Conservation (phyloP, 2,113 vertebrate genomes). For the Periophthalmus modestus region DNA sequence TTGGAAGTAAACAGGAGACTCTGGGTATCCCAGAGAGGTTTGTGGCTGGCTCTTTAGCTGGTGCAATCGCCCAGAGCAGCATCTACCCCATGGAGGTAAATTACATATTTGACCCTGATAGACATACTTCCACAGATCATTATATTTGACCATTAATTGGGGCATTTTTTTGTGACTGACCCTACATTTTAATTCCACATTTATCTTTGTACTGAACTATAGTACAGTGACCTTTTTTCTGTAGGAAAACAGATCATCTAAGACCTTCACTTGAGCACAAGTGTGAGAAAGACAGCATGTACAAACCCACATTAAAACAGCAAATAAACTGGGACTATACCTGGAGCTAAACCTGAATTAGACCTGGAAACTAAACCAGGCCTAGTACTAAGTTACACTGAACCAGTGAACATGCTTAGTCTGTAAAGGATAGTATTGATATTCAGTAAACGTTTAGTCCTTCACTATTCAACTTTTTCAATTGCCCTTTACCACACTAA, state of each 20-base stretch:
- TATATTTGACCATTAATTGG: neutral
- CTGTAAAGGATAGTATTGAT: neutral
- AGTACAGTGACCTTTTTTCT: constrained; percentile 28
- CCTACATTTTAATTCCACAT: constrained; percentile 23
- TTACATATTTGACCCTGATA: neutral
- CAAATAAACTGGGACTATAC: too few species aligned
- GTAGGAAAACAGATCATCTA: constrained; percentile 26
- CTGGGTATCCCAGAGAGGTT: constrained; percentile 89
- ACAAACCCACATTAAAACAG: too few species aligned
- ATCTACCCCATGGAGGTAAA: constrained; percentile 98
- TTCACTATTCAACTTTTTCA: neutral
- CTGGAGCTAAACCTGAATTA: too few species aligned
- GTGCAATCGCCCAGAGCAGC: constrained; percentile 93
- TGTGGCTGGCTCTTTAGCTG: constrained; percentile 90
- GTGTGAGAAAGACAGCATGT: neutral
- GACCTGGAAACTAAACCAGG: too few species aligned
- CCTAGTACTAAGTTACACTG: neutral
- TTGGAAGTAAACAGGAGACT: constrained; percentile 90
- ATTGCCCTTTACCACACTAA: neutral
- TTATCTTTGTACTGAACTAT: constrained; percentile 6
- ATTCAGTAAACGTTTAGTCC: neutral
- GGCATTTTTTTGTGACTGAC: constrained; percentile 20
- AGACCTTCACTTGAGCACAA: constrained; percentile 20
- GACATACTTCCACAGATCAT: neutral
- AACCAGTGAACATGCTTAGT: neutral